Evolutionary conservation across 2,113 vertebrate genomes (phyloP).

Genomic region (Calonectris borealis): DNA sequence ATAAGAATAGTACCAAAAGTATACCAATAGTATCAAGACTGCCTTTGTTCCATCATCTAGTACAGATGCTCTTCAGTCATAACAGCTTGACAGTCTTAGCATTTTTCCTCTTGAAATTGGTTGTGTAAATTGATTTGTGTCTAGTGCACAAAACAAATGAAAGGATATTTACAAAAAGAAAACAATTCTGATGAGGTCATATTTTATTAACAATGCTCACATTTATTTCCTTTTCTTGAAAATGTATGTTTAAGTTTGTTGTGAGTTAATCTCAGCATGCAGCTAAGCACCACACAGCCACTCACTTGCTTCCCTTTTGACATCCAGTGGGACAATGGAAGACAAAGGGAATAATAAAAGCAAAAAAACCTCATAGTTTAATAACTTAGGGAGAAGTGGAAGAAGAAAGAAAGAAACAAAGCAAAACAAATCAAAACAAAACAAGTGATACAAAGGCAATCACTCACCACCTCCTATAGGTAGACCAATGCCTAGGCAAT

Average conservation of each 20-base stretch:
- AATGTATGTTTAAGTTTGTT: not conserved
- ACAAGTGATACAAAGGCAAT: not conserved
- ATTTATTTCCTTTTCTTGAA: not conserved
- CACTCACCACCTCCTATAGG: not conserved
- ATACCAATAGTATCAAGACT: not conserved
- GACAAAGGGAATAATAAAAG: not conserved
- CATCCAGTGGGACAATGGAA: not conserved
- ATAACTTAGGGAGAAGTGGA: not conserved
- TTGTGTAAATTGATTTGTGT: not conserved
- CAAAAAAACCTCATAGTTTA: not conserved
- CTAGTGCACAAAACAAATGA: not conserved
- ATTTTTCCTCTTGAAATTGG: not conserved
- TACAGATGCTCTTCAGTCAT: not conserved
- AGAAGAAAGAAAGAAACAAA: not conserved
- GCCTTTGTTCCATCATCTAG: not conserved
- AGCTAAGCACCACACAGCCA: not conserved
- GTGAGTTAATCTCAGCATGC: not conserved
- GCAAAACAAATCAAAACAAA: not conserved
- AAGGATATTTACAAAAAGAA: not conserved
- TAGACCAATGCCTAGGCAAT: not conserved
- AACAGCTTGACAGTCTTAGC: not conserved
- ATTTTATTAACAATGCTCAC: not conserved
- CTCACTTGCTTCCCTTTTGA: not conserved
- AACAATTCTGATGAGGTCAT: not conserved
- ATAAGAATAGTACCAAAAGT: not conserved